Conservation (phyloP, 30 jellyfish, hydroid and myxozoan genomes). For the Chironex yamaguchii region DNA sequence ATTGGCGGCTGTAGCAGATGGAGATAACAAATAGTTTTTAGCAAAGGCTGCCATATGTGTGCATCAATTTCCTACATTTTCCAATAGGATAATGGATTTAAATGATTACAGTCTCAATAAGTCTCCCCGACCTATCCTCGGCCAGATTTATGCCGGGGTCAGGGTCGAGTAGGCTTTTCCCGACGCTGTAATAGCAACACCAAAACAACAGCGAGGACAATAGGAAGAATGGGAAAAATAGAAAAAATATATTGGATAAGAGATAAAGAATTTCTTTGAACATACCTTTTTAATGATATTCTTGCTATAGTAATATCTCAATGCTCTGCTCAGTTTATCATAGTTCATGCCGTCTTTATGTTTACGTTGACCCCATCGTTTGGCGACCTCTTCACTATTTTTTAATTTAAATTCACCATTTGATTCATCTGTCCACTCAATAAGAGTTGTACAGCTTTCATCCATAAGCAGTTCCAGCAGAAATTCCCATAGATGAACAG, state of each 20-base stretch:
- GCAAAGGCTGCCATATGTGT: no score
- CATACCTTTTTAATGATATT: slow-evolving; percentile 91
- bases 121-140: no score
- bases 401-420: slow-evolving; percentile 92
- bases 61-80: no score
- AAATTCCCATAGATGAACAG: slow-evolving; percentile 98
- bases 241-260: not conserved
- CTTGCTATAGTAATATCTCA: slow-evolving; percentile 94
- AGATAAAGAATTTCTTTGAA: not conserved
- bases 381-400: slow-evolving; percentile 97
- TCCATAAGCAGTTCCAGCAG: slow-evolving; percentile 94
- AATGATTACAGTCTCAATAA: no score
- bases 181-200: no score
- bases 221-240: no score
- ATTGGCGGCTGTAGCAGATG: no score
- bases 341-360: slow-evolving; percentile 98
- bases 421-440: slow-evolving; percentile 97
- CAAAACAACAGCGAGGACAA: no score
- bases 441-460: slow-evolving; percentile 74
- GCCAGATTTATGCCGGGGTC: no score
- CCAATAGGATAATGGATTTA: no score
- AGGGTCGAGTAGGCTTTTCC: no score
- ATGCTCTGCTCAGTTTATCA: slow-evolving; percentile 95
- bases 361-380: slow-evolving; percentile 97
- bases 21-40: no score